Evolutionary conservation across 2,797 vertebrate species (phyloP).

Genomic region (Oreortyx pictus): DNA sequence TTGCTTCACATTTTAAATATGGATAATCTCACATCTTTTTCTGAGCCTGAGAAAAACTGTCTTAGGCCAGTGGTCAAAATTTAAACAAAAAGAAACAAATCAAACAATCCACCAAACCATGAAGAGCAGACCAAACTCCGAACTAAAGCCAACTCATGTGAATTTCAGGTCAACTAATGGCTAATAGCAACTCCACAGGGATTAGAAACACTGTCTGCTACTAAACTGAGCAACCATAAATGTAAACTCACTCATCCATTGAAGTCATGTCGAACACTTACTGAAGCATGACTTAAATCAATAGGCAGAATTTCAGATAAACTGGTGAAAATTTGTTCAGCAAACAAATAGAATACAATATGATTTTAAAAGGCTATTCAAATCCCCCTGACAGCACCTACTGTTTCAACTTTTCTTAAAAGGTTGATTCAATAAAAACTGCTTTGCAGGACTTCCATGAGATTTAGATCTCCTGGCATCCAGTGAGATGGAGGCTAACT

Average conservation of each 20-base stretch:
- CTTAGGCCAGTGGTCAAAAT: neutral
- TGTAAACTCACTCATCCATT: conserved; percentile 78
- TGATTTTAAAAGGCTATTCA: neutral
- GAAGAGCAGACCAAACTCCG: conserved; percentile 45
- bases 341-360: neutral
- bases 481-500: neutral
- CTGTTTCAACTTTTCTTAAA: neutral
- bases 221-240: conserved; percentile 71
- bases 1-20: neutral
- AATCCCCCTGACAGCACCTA: neutral
- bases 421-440: neutral
- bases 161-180: conserved; percentile 77
- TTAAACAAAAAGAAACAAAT: neutral
- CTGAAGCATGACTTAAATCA: conserved; percentile 80
- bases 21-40: neutral
- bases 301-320: conserved; percentile 76
- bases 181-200: conserved; percentile 79
- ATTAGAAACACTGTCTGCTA: conserved; percentile 64
- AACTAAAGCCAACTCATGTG: conserved; percentile 74
- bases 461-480: neutral
- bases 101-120: conserved; percentile 22
- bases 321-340: conserved; percentile 24
- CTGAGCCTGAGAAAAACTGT: neutral
- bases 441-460: neutral
- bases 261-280: conserved; percentile 78